Evolutionary conservation across 2,113 vertebrate species (phyloP).

Genomic region (Sphaerodactylus townsendi): DNA sequence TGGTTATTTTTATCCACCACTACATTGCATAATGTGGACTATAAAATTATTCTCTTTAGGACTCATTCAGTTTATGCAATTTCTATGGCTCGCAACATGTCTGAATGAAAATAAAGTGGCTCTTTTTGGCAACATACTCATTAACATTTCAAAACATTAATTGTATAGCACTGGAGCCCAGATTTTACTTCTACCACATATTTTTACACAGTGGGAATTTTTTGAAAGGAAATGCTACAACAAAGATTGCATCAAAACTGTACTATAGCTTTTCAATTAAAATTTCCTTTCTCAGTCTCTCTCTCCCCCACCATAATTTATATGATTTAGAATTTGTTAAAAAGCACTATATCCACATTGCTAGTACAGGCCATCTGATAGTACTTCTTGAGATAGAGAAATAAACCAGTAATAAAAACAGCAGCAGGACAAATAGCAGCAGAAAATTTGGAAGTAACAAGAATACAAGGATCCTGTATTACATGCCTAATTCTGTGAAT

Average conservation of each 20-base stretch:
- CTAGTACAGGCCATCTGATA: background rate
- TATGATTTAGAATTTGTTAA: background rate
- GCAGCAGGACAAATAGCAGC: background rate
- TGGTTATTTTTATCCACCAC: background rate
- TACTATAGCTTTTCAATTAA: background rate
- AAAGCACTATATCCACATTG: too few species aligned
- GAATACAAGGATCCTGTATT: too few species aligned
- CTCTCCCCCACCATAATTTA: background rate
- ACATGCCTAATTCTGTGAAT: too few species aligned
- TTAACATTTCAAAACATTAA: background rate
- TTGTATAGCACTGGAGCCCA: background rate
- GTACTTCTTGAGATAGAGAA: background rate
- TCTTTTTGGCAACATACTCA: background rate
- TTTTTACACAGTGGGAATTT: background rate
- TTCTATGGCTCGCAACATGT: background rate
- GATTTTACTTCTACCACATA: background rate
- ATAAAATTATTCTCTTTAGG: background rate
- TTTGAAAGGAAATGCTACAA: background rate
- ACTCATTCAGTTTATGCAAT: background rate
- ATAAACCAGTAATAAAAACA: background rate
- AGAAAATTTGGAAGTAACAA: background rate
- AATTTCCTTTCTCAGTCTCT: background rate
- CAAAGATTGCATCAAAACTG: background rate
- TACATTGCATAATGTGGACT: background rate
- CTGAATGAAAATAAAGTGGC: constrained; percentile 1